These are phyloP conservation scores for Ophraella communa DNA, from an alignment of 2,888 invertebrate genomes.

Conservation along the genomic window DNA sequence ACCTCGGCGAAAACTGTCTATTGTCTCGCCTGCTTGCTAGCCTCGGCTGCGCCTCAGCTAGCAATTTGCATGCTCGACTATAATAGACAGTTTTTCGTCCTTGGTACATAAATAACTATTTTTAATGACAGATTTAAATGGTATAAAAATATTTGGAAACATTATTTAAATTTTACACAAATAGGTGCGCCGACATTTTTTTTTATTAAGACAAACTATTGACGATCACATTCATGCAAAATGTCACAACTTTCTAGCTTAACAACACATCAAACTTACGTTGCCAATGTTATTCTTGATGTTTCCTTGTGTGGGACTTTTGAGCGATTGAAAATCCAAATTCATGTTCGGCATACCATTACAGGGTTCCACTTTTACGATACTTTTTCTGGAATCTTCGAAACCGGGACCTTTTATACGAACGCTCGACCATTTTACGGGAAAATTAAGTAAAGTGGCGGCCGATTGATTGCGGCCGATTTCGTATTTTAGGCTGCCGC, in stretches of 20 bases:
- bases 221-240: background rate
- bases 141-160: too few species aligned
- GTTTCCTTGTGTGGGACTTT: slow-evolving; percentile 51
- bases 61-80: too few species aligned
- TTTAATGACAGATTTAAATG: too few species aligned
- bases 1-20: too few species aligned
- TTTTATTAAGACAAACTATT: background rate
- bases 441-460: slow-evolving; percentile 52
- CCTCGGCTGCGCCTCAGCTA: too few species aligned
- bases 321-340: slow-evolving; percentile 51
- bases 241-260: background rate
- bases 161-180: too few species aligned
- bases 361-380: slow-evolving; percentile 71
- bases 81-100: too few species aligned
- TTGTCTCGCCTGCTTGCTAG: too few species aligned
- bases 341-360: slow-evolving; percentile 61
- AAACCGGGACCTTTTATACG: slow-evolving; percentile 69
- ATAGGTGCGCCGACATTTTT: too few species aligned
- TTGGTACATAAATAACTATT: too few species aligned
- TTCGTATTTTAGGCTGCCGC: slow-evolving; percentile 57
- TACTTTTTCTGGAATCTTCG: slow-evolving; percentile 68
- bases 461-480: slow-evolving; percentile 55
- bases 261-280: slow-evolving; percentile 52
- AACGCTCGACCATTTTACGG: slow-evolving; percentile 71
- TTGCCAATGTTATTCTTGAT: slow-evolving; percentile 56